These are phyloP conservation scores for Pseudonaja textilis DNA, from an alignment of 2,113 vertebrate species.

Conservation along the genomic window DNA sequence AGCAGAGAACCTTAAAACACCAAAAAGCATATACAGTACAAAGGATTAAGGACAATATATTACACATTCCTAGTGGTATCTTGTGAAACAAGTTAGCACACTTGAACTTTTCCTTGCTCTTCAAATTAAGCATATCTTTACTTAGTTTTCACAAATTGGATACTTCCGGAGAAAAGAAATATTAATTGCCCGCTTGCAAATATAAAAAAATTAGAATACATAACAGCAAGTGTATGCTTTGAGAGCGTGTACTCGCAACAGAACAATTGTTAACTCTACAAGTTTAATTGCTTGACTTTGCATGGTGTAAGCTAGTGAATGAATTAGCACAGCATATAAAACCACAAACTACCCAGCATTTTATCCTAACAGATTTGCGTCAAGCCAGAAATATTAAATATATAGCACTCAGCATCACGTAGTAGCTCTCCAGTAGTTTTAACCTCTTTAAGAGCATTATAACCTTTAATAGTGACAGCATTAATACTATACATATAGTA, in stretches of 20 bases:
- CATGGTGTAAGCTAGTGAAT: not conserved
- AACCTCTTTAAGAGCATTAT: not conserved
- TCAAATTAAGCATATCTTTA: not conserved
- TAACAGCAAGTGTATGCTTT: not conserved
- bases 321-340: not conserved
- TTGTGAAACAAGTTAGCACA: not conserved
- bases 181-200: not conserved
- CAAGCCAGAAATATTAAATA: not conserved
- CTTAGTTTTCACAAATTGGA: not conserved
- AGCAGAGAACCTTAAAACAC: not conserved
- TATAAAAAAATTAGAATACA: not conserved
- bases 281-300: not conserved
- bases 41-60: not conserved
- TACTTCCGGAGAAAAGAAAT: not conserved
- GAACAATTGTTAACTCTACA: not conserved
- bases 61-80: not conserved
- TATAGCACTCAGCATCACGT: not conserved
- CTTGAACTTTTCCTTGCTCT: not conserved
- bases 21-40: not conserved
- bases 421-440: not conserved
- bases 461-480: not conserved
- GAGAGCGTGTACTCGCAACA: not conserved
- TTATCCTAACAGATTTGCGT: not conserved
- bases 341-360: not conserved
- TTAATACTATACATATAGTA: not conserved